Conservation (phyloP, 2,797 vertebrate species). For the Ambastaia sidthimunki region DNA sequence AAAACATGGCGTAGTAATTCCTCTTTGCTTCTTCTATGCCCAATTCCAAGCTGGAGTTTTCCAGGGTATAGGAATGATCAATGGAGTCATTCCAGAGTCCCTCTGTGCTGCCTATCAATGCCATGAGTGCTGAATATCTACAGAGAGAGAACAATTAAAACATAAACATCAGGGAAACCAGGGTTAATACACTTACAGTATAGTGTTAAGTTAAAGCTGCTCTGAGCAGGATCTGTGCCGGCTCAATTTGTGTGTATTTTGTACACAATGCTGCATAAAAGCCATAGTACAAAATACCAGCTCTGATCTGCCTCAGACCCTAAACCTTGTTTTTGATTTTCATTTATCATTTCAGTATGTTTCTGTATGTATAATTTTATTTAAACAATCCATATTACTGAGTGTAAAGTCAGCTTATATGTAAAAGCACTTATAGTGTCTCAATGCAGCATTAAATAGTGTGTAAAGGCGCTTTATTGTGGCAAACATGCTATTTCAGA, state of each 20-base stretch:
- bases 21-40: slow-evolving; percentile 60
- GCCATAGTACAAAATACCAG: background rate
- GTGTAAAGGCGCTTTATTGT: background rate
- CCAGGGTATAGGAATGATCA: slow-evolving; percentile 64
- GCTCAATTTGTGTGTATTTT: background rate
- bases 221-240: background rate
- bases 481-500: background rate
- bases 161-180: background rate
- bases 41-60: slow-evolving; percentile 67
- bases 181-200: background rate
- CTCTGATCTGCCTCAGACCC: background rate
- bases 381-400: background rate
- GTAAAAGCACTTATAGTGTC: background rate
- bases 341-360: background rate
- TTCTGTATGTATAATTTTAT: background rate
- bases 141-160: slow-evolving; percentile 13
- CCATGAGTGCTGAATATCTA: slow-evolving; percentile 74
- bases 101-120: slow-evolving; percentile 76
- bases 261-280: background rate
- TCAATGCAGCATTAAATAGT: too few species aligned
- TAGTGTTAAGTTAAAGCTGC: background rate
- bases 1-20: slow-evolving; percentile 88
- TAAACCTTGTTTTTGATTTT: too few species aligned
- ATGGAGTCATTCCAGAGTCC: slow-evolving; percentile 77
- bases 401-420: too few species aligned